phyloP scores from a whole-genome alignment of 1,140 invertebrate genomes.

The Armadillidium nasatum region DNA sequence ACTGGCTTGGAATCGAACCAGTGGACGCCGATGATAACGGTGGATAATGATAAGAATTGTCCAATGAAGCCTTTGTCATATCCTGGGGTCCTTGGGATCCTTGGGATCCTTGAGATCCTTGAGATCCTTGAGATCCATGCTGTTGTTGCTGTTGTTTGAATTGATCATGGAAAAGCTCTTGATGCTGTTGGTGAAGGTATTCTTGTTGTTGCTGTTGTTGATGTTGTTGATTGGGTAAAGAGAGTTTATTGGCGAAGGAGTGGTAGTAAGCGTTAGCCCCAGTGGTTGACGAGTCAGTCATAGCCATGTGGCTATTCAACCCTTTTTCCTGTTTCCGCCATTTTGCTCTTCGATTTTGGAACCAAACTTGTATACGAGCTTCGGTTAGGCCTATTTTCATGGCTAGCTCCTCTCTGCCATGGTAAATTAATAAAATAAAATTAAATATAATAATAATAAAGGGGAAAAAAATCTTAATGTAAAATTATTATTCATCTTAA shows the following conservation, averaged over 20 bases:
- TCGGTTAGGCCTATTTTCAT: conserved; percentile 95
- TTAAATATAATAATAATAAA: too few species aligned
- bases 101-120: not conserved
- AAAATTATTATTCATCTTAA: too few species aligned
- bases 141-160: too few species aligned
- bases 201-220: too few species aligned
- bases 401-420: conserved; percentile 89
- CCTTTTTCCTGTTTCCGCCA: conserved; percentile 99
- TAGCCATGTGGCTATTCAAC: conserved; percentile 71
- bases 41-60: not conserved
- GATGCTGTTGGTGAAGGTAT: too few species aligned
- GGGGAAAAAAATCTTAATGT: too few species aligned
- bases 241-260: not conserved
- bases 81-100: not conserved
- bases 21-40: not conserved
- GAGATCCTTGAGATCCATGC: not conserved
- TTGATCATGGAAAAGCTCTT: too few species aligned
- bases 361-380: conserved; percentile 94
- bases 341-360: conserved; percentile 93
- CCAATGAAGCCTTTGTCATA: not conserved
- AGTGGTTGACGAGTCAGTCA: conserved; percentile 51
- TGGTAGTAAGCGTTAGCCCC: not conserved
- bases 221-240: too few species aligned
- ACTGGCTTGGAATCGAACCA: not conserved
- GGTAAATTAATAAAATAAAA: not conserved